phyloP scores from a whole-genome alignment of 2,113 vertebrate species.

The Hippocampus zosterae region DNA sequence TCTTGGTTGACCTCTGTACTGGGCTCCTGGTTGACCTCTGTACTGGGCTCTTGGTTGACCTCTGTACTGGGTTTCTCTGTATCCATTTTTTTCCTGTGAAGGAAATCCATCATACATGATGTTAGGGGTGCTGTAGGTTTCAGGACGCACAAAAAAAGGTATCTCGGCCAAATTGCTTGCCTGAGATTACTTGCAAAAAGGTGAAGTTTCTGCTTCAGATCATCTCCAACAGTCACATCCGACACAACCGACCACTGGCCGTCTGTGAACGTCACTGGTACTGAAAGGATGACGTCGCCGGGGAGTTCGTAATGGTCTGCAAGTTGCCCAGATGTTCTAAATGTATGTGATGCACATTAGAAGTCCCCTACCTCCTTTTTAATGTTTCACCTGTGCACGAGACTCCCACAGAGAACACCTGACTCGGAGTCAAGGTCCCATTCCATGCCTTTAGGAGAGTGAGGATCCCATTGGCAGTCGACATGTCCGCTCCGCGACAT shows the following conservation, averaged over 20 bases:
- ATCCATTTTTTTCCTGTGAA: neutral
- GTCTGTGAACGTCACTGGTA: constrained; percentile 80
- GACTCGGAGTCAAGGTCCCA: constrained; percentile 58
- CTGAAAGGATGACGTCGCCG: constrained; percentile 78
- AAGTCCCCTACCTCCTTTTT: neutral
- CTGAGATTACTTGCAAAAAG: constrained; percentile 68
- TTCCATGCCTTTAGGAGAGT: constrained; percentile 79
- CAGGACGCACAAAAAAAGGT: neutral
- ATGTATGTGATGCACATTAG: neutral
- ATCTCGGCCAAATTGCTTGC: constrained; percentile 14
- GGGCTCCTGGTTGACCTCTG: no score
- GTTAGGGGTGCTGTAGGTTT: neutral
- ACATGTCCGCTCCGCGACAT: constrained; percentile 53
- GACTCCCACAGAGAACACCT: constrained; percentile 81
- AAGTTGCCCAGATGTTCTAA: neutral
- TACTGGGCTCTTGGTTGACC: no score
- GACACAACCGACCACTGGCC: constrained; percentile 73
- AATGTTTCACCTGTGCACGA: constrained; percentile 74
- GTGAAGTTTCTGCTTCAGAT: constrained; percentile 56
- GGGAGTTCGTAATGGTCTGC: constrained; percentile 79
- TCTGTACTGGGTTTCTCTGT: neutral
- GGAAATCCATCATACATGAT: neutral
- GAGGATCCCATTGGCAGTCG: constrained; percentile 72
- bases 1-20: no score
- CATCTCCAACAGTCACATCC: constrained; percentile 60